Conservation (phyloP, 2,888 invertebrate species). For the Dasysyrphus albostriatus region DNA sequence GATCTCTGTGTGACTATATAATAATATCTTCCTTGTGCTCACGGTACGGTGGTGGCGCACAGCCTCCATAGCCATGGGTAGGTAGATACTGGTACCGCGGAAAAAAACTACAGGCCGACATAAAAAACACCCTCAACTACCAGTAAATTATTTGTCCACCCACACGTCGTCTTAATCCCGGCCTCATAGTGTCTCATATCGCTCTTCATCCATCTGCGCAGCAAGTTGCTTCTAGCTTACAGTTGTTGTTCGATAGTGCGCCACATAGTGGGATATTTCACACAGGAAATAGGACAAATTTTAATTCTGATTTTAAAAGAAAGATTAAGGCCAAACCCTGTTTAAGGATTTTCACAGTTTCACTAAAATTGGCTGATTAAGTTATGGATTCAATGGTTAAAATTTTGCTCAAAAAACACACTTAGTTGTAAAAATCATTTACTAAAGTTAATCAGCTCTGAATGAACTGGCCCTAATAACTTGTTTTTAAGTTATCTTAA, state of each 20-base stretch:
- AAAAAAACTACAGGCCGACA: slow-evolving; percentile 5
- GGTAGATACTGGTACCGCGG: neutral
- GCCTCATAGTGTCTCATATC: slow-evolving; percentile 70
- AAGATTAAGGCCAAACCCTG: no score
- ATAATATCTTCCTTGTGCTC: slow-evolving; percentile 30
- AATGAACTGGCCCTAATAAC: no score
- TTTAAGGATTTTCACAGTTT: no score
- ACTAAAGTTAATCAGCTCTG: no score
- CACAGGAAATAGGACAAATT: neutral
- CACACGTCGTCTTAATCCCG: slow-evolving; percentile 69
- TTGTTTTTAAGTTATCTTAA: no score
- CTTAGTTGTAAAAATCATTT: no score
- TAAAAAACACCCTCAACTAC: slow-evolving; percentile 68
- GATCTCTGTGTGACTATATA: slow-evolving; percentile 25
- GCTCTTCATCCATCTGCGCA: slow-evolving; percentile 62
- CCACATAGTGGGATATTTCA: slow-evolving; percentile 1
- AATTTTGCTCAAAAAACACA: no score
- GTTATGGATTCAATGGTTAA: no score
- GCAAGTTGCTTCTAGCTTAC: slow-evolving; percentile 37
- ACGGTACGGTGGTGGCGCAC: neutral
- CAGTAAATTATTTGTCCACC: slow-evolving; percentile 76
- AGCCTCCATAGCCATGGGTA: neutral
- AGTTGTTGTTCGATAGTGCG: slow-evolving; percentile 46
- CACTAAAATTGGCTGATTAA: no score
- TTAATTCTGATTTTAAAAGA: no score